Percentiles rank a stretch among this genome's conserved stretches.
Conservation (phyloP, 2,888 invertebrate species). For the Helleia helle region DNA sequence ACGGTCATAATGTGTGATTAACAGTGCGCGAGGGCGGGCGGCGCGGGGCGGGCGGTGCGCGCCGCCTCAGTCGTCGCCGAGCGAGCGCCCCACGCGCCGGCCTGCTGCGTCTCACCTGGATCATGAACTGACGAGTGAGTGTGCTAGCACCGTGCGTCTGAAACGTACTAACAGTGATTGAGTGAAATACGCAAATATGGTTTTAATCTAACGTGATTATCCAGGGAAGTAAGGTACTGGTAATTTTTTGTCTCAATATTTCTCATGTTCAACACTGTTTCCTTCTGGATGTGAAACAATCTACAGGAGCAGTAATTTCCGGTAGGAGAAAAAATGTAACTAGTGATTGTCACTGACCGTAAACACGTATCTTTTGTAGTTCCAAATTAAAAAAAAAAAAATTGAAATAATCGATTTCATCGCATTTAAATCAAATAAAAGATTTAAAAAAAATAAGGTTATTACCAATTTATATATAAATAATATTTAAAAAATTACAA, state of each 20-base stretch:
- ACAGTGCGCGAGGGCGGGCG: constrained; percentile 9
- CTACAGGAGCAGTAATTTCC: too few species aligned
- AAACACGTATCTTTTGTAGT: too few species aligned
- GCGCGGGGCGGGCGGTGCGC: constrained; percentile 9
- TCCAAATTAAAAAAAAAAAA: too few species aligned
- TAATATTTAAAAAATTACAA: too few species aligned
- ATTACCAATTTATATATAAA: too few species aligned
- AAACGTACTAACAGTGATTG: constrained; percentile 14
- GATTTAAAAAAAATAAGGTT: too few species aligned
- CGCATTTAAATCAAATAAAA: too few species aligned
- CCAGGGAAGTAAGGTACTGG: constrained; percentile 4
- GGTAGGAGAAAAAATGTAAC: too few species aligned
- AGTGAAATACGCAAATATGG: constrained; percentile 15
- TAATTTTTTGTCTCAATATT: not conserved
- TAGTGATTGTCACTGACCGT: too few species aligned
- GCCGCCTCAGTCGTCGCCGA: constrained; percentile 17
- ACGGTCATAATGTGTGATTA: constrained; percentile 8
- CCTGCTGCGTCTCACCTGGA: constrained; percentile 11
- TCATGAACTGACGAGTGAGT: constrained; percentile 15
- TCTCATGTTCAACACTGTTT: too few species aligned
- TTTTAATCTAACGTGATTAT: constrained; percentile 11
- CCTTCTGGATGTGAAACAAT: not conserved
- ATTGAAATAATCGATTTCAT: too few species aligned
- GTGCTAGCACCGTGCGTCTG: constrained; percentile 12
- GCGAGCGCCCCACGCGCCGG: constrained; percentile 17